These are phyloP conservation scores for Rynchops niger DNA, from an alignment of 2,113 vertebrate species.

Conservation along the genomic window DNA sequence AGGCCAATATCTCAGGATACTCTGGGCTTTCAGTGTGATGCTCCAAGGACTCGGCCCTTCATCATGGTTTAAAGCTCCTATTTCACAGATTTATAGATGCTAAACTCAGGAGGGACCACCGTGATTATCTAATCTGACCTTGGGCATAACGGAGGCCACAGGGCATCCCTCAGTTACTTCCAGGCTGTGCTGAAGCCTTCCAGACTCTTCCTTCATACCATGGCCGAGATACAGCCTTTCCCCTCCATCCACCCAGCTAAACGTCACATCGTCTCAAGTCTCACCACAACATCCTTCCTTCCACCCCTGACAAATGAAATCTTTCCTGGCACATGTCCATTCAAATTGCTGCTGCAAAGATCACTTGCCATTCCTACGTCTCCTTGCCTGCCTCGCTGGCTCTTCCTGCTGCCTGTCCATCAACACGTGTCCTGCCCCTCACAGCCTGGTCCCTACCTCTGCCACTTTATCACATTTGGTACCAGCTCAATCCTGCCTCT, in stretches of 20 bases:
- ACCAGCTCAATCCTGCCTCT: neutral
- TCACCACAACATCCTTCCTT: neutral
- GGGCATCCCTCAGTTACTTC: neutral
- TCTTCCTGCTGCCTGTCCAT: neutral
- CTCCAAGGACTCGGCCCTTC: neutral
- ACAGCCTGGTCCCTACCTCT: neutral
- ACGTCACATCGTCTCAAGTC: neutral
- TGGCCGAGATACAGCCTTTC: neutral
- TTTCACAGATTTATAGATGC: constrained; percentile 37
- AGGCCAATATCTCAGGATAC: neutral
- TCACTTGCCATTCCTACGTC: neutral
- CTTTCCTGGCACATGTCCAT: constrained; percentile 23
- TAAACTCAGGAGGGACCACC: neutral
- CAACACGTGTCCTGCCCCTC: neutral
- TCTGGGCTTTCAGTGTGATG: neutral
- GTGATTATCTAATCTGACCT: constrained; percentile 1
- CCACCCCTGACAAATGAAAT: neutral
- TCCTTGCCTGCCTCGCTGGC: neutral
- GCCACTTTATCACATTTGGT: neutral
- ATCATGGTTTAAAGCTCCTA: neutral
- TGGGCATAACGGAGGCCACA: neutral
- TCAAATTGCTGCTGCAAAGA: neutral
- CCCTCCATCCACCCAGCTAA: neutral
- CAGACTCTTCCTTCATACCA: neutral
- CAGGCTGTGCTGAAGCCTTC: neutral